These are phyloP conservation scores for Drosophila conformis DNA, from an alignment of 2,888 invertebrate genomes.

Conservation along the genomic window DNA sequence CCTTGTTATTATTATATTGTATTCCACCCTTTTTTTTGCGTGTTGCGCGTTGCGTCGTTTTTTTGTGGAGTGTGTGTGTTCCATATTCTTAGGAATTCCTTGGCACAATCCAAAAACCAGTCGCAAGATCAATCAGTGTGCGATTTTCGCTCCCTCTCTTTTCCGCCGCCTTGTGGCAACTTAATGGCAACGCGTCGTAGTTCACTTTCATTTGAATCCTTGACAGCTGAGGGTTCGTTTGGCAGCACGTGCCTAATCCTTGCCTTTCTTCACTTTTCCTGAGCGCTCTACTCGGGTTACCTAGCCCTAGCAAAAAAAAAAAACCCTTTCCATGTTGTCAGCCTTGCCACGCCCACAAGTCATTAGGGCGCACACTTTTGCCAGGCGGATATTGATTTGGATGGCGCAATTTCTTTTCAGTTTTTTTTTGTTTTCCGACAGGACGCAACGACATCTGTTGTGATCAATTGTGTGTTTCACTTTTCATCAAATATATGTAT, in stretches of 20 bases:
- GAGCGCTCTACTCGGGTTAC: slow-evolving; percentile 58
- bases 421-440: slow-evolving; percentile 7
- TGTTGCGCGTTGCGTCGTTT: slow-evolving; percentile 57
- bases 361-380: slow-evolving; percentile 73
- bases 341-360: slow-evolving; percentile 56
- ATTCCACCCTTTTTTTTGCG: slow-evolving; percentile 77
- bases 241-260: slow-evolving; percentile 66
- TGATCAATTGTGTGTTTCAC: slow-evolving; percentile 76
- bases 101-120: slow-evolving; percentile 60
- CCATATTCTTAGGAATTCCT: slow-evolving; percentile 73
- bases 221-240: slow-evolving; percentile 50
- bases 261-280: slow-evolving; percentile 67
- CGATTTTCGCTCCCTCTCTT: slow-evolving; percentile 32
- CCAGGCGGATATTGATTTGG: slow-evolving; percentile 80
- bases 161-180: slow-evolving; percentile 10
- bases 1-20: slow-evolving; percentile 77
- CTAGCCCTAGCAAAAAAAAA: slow-evolving; percentile 24
- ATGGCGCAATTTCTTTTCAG: slow-evolving; percentile 45
- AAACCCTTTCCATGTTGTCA: slow-evolving; percentile 39
- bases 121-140: slow-evolving; percentile 76
- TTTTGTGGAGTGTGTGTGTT: slow-evolving; percentile 41
- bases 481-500: slow-evolving; percentile 67
- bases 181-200: slow-evolving; percentile 42
- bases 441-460: slow-evolving; percentile 62
- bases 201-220: slow-evolving; percentile 59